A percentile compares a stretch with the other conserved stretches of the same genome.
Conservation (phyloP, 2,888 invertebrate species). For the Bugulina stolonifera region DNA sequence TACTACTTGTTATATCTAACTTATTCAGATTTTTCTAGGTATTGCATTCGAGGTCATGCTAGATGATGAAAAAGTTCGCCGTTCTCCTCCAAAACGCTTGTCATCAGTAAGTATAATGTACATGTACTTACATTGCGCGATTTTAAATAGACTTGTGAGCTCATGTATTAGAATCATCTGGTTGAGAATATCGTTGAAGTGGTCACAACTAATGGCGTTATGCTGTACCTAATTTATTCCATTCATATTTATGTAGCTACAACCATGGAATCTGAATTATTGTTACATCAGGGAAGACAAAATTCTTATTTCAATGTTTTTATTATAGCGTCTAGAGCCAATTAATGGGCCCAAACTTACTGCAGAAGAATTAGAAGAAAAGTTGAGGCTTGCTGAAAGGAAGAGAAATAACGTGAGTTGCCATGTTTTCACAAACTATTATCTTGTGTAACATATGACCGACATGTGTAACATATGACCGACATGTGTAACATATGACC, state of each 20-base stretch:
- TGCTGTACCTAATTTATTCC: too few species aligned
- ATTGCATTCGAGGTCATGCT: slow-evolving; percentile 10
- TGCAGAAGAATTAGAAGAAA: slow-evolving; percentile 20
- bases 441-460: too few species aligned
- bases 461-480: too few species aligned
- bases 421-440: neutral
- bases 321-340: neutral
- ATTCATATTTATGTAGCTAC: too few species aligned
- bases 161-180: too few species aligned
- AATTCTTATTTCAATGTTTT: neutral
- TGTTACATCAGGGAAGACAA: too few species aligned
- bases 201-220: too few species aligned
- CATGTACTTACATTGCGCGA: neutral
- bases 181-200: too few species aligned
- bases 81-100: slow-evolving; percentile 1
- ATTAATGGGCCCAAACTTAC: slow-evolving; percentile 13
- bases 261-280: too few species aligned
- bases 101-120: neutral
- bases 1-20: too few species aligned
- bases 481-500: too few species aligned
- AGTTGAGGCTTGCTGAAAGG: slow-evolving; percentile 9
- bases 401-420: slow-evolving; percentile 20
- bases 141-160: too few species aligned
- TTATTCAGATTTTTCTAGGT: neutral
- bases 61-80: neutral